Base-by-base conservation (phyloP, 2,113 vertebrate species). In the Cisticola juncidis region DNA sequence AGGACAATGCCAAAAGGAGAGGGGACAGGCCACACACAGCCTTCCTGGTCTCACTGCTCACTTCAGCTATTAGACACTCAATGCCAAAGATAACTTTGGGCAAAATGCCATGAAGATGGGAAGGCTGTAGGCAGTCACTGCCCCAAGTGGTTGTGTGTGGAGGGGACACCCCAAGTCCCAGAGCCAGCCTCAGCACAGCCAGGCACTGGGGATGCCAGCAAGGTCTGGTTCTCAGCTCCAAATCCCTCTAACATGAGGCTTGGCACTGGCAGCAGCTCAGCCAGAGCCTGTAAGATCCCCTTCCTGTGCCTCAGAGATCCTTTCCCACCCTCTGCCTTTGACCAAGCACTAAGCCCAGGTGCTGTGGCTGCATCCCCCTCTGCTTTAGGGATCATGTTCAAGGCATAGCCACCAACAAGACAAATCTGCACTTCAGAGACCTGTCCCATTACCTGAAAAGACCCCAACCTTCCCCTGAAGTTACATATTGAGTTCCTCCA, bases 101-200 rank as follows among this genome's bases (percentile, higher is more conserved):
- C 28, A 74, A 56, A 81, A 33, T 5, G 2, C 1, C 70, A 10
- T 1, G 3, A n/a, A 79, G 35, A 14, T 17, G 8, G 12, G 11
- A 78, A 35, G 20, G 24, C 15, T 64, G 71, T 13, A 73, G 45
- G 29, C 35, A 66, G 56, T 31, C 6, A 5, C 57, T 61, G 50
- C n/a, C 42, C n/a, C 25, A 35, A 26, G 4, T 2, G 1, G 36
- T n/a, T 29, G 12, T 16, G 5, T 5, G 5, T 2, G 5, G 24
- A 86, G 24, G 21, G 47, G 56, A 79, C 11, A 4, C 3, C 5
- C 20, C 2, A 2, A 19, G 38, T 64, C 21, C 17, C 35, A 61
- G 45, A 26, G 26, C 21, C 28, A 74, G 66, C 15, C 58, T 45
- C 53, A 53, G 38, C 64, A 62, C 48, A 88, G 20, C 19, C 18